These are phyloP conservation scores for Cephalopterus ornatus DNA, from an alignment of 2,113 vertebrate genomes.

Conservation along the genomic window DNA sequence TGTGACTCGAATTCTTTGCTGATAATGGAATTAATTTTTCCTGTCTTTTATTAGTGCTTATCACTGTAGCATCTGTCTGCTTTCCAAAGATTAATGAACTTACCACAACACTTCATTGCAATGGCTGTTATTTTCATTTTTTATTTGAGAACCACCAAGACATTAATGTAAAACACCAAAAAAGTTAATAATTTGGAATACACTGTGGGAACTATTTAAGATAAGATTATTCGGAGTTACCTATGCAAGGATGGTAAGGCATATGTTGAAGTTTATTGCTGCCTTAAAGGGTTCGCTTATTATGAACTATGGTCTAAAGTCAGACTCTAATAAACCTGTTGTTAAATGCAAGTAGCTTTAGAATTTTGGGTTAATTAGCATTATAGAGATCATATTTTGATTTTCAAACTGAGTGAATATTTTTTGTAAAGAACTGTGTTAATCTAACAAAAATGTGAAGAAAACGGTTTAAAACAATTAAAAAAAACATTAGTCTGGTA, in stretches of 20 bases:
- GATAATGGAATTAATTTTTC: background rate
- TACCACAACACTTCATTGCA: background rate
- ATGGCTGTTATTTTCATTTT: background rate
- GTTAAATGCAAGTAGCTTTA: background rate
- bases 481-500: background rate
- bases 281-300: background rate
- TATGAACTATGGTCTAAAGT: background rate
- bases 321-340: background rate
- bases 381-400: background rate
- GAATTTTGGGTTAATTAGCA: background rate
- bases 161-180: background rate
- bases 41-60: background rate
- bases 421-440: background rate
- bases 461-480: background rate
- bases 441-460: background rate
- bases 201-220: background rate
- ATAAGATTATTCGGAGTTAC: background rate
- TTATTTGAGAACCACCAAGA: background rate
- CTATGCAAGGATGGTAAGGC: background rate
- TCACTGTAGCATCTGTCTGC: background rate
- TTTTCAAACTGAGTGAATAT: background rate
- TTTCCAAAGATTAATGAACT: constrained; percentile 3
- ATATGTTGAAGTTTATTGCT: background rate
- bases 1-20: background rate
- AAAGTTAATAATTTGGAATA: background rate